Conservation (phyloP, 2,888 invertebrate species). For the Napeogenes sylphis region DNA sequence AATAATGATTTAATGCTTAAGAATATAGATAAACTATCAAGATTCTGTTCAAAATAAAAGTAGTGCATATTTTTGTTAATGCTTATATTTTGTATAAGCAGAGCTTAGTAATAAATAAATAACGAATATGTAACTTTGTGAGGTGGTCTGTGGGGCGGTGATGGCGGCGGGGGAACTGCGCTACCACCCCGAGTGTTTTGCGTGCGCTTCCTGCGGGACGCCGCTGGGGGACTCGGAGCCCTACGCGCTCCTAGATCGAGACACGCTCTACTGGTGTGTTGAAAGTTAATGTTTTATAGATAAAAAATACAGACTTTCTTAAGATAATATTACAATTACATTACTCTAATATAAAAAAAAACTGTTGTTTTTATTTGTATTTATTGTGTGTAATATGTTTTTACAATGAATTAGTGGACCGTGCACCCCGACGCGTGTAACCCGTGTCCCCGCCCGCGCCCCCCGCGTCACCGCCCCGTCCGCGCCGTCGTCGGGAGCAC, state of each 20-base stretch:
- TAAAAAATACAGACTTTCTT: neutral
- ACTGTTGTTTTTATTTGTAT: conserved; percentile 46
- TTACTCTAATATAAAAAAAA: neutral
- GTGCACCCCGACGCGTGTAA: conserved; percentile 55
- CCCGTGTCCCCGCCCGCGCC: conserved; percentile 83
- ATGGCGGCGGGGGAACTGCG: conserved; percentile 97
- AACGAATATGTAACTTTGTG: too few relatives aligned
- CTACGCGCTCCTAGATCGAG: conserved; percentile 93
- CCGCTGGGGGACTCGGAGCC: conserved; percentile 95
- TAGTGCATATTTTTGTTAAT: too few relatives aligned
- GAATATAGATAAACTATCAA: too few relatives aligned
- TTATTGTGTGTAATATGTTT: conserved; percentile 81
- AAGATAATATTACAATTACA: neutral
- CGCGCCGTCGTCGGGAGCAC: conserved; percentile 36
- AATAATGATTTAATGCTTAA: too few relatives aligned
- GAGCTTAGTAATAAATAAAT: too few relatives aligned
- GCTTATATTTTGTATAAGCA: too few relatives aligned
- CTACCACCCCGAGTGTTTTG: conserved; percentile 97
- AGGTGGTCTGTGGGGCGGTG: conserved; percentile 87
- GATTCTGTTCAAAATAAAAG: too few relatives aligned
- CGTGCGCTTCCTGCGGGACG: conserved; percentile 87
- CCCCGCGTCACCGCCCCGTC: conserved; percentile 36
- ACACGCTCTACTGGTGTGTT: conserved; percentile 88
- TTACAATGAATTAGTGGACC: conserved; percentile 23
- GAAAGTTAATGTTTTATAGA: neutral